Conservation (phyloP, 2,797 vertebrate genomes). For the Periophthalmus magnuspinnatus region DNA sequence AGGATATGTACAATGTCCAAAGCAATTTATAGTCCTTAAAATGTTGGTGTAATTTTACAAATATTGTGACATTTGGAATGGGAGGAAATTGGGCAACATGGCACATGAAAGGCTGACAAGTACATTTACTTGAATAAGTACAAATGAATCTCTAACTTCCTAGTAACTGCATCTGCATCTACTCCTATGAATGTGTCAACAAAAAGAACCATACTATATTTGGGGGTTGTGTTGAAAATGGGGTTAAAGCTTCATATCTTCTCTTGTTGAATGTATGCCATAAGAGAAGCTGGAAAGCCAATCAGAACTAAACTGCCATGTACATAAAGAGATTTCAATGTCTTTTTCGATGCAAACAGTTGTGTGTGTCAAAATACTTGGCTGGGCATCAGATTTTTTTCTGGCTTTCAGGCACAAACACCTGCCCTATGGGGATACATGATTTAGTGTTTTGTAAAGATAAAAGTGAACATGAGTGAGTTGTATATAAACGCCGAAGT, state of each 20-base stretch:
- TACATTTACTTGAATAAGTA: slow-evolving; percentile 26
- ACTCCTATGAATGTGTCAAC: slow-evolving; percentile 60
- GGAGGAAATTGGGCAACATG: slow-evolving; percentile 21
- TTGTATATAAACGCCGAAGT: slow-evolving; percentile 46
- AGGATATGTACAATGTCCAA: slow-evolving; percentile 47
- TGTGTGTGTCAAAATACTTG: slow-evolving; percentile 57
- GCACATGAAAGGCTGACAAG: slow-evolving; percentile 37
- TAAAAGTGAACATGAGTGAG: slow-evolving; percentile 37
- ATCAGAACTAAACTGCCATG: slow-evolving; percentile 83
- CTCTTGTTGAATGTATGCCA: slow-evolving; percentile 83
- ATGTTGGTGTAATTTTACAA: slow-evolving; percentile 44
- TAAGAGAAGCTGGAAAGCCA: slow-evolving; percentile 73
- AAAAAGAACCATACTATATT: slow-evolving; percentile 18
- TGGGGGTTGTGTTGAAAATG: slow-evolving; percentile 35
- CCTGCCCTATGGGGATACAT: slow-evolving; percentile 25
- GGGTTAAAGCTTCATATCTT: slow-evolving; percentile 61
- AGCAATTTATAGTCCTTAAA: slow-evolving; percentile 42
- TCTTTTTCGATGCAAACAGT: slow-evolving; percentile 68
- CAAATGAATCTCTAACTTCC: slow-evolving; percentile 34
- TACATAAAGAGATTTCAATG: slow-evolving; percentile 73
- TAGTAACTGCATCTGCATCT: slow-evolving; percentile 16
- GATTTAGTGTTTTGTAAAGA: slow-evolving; percentile 23
- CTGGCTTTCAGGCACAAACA: slow-evolving; percentile 35
- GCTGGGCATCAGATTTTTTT: slow-evolving; percentile 67
- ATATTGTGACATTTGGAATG: slow-evolving; percentile 22